Base-by-base conservation (phyloP, 2,888 invertebrate species). In the Serripes groenlandicus region DNA sequence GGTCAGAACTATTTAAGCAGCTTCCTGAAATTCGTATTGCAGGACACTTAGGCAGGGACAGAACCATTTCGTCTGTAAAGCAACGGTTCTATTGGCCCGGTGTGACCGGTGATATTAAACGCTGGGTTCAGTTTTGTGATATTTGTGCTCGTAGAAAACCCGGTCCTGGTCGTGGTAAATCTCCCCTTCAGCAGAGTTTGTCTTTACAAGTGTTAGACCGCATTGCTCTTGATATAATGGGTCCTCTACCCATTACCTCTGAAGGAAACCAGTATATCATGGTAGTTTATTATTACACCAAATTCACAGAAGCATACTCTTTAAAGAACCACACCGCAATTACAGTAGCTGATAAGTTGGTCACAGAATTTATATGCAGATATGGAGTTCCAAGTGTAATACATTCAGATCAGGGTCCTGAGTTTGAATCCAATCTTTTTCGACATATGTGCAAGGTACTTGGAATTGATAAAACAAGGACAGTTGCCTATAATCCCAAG, bases 81-180 rank as follows among this genome's bases (percentile, higher is more conserved):
- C 4, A 62, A 30, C 68, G 81, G 32, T 85, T 83, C 52, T 81
- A 81, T 56, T 87, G 87, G 79, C 83, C 85, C 3, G 71, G 81
- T 18, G 52, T 83, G 32, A 54, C 75, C 18, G 56, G 66, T 77
- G 81, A 81, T 60, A 15, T 42, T 42, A 75, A 72, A 68, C 34
- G 64, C 30, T 84, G 80, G 84, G 78, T 76, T 62, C 37, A 69
- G 42, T n/a, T 49, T 18, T 86, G 83, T 75, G 78, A 77, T 56
- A 5, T 78, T 3, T 87, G 87, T 75, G 81, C 85, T 32, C 30
- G 71, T 9, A 35, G 83, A 28, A 87, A 87, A 79, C 75, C 85
- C 21, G 85, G 84, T 62, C 81, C 86, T 21, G 87, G 84, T 18
- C 2, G 37, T 21, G 80, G 79, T 0, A 87, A 75, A 58, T 82